Evolutionary conservation across 2,797 vertebrate species (phyloP), one percentile per base, ranked within the genome.

Genomic region (Ptychadena robeensis): DNA sequence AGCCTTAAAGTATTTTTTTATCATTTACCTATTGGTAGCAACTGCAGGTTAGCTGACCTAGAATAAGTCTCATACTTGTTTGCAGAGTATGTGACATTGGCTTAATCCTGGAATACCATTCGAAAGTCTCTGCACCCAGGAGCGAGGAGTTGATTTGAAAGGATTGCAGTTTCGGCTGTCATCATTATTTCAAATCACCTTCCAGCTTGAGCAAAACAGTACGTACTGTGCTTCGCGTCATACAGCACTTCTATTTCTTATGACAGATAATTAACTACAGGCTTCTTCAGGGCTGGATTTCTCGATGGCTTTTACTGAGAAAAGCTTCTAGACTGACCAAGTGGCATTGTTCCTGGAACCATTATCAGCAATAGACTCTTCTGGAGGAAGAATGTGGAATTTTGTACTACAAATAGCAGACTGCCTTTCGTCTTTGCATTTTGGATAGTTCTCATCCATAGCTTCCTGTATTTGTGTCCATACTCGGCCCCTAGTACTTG

Each of bases 151-250:
- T 69, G 66, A 79, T 79, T 25, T 73, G 3, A 73, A 81, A 66
- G 59, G 61, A 77, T 66, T 38, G 70, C 37, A 48, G 15, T 48
- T 81, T 73, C 63, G 65, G 67, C 44, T 71, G 59, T 73, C 77
- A 81, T 31, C 38, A 31, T 64, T 72, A 72, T 73, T 31, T 81
- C 59, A 53, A 81, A 65, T 32, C 30, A 65, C 25, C 65, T 38
- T 68, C 40, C 12, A 81, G 30, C 40, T 22, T 63, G 61, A 81
- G 40, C 38, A 32, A 77, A 73, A 48, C 31, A 65, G 59, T 30
- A 65, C 37, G 32, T 64, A 22, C 25, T 80, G 68, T 63, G 9
- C 53, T 59, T 31, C 4, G 9, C 34, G n/a, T 44, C 59, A 40
- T 30, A 27, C 57, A 64, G 67, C 34, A 80, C 48, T 34, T 73